phyloP scores from a whole-genome alignment of 2,888 invertebrate species.

The Plusia festucae region DNA sequence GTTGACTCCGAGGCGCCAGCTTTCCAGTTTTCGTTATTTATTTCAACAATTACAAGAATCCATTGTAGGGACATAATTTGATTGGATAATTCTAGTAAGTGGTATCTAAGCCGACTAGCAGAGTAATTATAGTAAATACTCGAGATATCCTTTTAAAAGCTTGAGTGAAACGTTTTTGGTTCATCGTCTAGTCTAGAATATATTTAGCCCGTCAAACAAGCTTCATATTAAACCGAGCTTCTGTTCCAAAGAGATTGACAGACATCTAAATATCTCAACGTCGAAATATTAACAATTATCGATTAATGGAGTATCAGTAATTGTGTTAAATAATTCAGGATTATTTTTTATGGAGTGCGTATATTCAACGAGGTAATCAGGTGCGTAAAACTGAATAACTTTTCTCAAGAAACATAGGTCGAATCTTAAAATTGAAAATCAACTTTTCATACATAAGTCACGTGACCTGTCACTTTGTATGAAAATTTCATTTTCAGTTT shows the following conservation, averaged over 20 bases:
- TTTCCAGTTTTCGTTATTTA: slow-evolving; percentile 4
- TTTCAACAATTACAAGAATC: background rate
- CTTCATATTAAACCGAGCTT: background rate
- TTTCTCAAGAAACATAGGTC: no score
- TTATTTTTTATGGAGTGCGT: no score
- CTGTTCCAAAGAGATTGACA: background rate
- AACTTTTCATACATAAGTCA: no score
- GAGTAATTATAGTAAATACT: background rate
- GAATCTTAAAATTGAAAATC: no score
- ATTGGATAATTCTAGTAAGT: background rate
- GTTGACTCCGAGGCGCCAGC: slow-evolving; percentile 13
- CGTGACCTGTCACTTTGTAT: no score
- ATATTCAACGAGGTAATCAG: no score
- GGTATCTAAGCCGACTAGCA: background rate
- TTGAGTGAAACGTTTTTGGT: background rate
- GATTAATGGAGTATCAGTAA: background rate
- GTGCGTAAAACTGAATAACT: no score
- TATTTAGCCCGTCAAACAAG: background rate
- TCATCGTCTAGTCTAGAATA: background rate
- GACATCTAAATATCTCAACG: slow-evolving; percentile 1
- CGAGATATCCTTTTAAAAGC: background rate
- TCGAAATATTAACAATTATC: slow-evolving; percentile 4
- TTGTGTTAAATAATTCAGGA: no score
- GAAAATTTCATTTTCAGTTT: no score
- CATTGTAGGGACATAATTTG: slow-evolving; percentile 1